These are phyloP conservation scores for Sclerodermus sp. DNA, from an alignment of 2,888 invertebrate species.

Conservation along the genomic window DNA sequence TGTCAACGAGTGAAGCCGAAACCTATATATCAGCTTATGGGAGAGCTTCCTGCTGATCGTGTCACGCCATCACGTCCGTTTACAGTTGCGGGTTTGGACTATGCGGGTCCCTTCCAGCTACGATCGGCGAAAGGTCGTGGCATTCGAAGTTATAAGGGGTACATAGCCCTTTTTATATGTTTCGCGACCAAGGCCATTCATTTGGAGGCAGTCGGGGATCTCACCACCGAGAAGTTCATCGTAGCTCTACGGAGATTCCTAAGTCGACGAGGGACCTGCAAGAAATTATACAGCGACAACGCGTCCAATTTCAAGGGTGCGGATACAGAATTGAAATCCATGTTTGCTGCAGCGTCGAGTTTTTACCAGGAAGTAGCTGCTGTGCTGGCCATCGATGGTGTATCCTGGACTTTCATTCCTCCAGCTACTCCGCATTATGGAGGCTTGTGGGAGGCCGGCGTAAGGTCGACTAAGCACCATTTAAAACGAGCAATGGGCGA, in stretches of 20 bases:
- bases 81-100: slow-evolving; percentile 7
- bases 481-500: too few relatives aligned
- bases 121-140: slow-evolving; percentile 8
- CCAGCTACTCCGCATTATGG: slow-evolving; percentile 19
- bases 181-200: slow-evolving; percentile 14
- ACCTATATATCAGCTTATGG: neutral
- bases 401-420: slow-evolving; percentile 8
- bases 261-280: slow-evolving; percentile 10
- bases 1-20: neutral
- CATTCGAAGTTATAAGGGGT: slow-evolving; percentile 3
- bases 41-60: neutral
- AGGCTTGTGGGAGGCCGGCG: slow-evolving; percentile 32
- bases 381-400: neutral
- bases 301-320: slow-evolving; percentile 15
- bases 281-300: slow-evolving; percentile 11
- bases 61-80: slow-evolving; percentile 4
- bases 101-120: slow-evolving; percentile 11
- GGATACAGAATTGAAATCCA: slow-evolving; percentile 3
- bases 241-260: slow-evolving; percentile 14
- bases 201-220: slow-evolving; percentile 12
- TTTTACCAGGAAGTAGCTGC: neutral
- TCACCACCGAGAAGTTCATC: slow-evolving; percentile 9
- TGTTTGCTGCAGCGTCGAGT: neutral
- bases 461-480: slow-evolving; percentile 32
- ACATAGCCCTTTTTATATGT: slow-evolving; percentile 13